Evolutionary conservation across 2,888 invertebrate species (phyloP).

Genomic region (Scaptomyza tumidula): DNA sequence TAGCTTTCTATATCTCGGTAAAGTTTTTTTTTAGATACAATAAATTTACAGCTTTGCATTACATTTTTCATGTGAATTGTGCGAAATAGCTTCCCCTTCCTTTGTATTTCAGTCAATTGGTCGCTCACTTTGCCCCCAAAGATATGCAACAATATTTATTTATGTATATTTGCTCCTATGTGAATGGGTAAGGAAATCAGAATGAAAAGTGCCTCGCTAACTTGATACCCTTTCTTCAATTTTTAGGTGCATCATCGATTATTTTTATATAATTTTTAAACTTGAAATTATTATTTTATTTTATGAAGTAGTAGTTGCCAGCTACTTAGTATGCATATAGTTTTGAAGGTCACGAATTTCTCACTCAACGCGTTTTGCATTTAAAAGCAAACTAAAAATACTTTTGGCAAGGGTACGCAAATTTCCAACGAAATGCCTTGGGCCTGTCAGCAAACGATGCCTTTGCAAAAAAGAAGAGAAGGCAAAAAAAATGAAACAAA

Average conservation of each 20-base stretch:
- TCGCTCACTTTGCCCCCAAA: neutral
- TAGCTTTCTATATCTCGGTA: neutral
- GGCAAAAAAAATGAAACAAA: conserved; percentile 2
- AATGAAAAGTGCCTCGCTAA: neutral
- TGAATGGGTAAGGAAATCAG: neutral
- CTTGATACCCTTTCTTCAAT: neutral
- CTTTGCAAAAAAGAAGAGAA: conserved; percentile 26
- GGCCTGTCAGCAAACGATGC: conserved; percentile 27
- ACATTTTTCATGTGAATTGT: conserved; percentile 1
- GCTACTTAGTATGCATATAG: neutral
- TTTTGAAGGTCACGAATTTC: neutral
- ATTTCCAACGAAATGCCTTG: conserved; percentile 22
- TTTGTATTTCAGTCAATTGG: neutral
- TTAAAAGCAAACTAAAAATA: neutral
- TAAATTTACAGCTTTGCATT: neutral
- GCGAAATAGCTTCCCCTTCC: neutral
- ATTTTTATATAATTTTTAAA: neutral
- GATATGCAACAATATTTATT: conserved; percentile 33
- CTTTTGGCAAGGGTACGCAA: conserved; percentile 1
- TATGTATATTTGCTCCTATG: conserved; percentile 18
- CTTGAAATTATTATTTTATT: neutral
- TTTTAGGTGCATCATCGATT: neutral
- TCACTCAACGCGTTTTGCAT: too few species aligned
- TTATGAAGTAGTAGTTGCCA: neutral
- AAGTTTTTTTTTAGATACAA: neutral